Base-by-base conservation (phyloP, 2,113 vertebrate genomes). In the Meriones unguiculatus region DNA sequence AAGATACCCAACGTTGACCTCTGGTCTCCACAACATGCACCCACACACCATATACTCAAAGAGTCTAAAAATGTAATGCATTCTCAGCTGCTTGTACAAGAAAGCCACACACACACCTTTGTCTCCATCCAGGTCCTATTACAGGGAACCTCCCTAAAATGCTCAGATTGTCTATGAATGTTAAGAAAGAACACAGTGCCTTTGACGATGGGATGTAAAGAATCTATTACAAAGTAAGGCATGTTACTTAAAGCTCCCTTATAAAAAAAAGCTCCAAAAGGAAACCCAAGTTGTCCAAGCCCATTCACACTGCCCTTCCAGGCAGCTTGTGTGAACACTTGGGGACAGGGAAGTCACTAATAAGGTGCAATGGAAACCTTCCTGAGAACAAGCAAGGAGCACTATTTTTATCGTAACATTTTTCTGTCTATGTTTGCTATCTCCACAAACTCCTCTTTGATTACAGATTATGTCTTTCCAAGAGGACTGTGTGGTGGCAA, bases 401-500 rank as follows among this genome's bases (percentile, higher is more conserved):
- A 18, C 64, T 32, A 3, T 3, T 90, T 96, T 93, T 91, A 95
- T 52, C 82, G 0, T 90, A 82, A 87, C 67, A 2, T 4, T 95
- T 97, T 87, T 95, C 95, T 77, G 81, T 41, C 81, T 94, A 0
- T 0, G 11, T 81, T 92, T 52, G 69, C 86, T 89, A 92, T 84
- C 88, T 38, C 62, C 57, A 87, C 86, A 46, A 91, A 80, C 84
- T 82, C 96, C 73, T 1, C 96, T 95, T 22, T 89, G 97, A 95
- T 87, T 25, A 70, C 97, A 98, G 95, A 91, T 84, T 35, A 9
- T 41, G 93, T 92, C 96, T 96, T 77, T 80, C 94, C 78, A 78
- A 78, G 92, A 38, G 91, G 89, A 38, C 59, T 64, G 28, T 0
- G 0, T 52, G 86, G 97, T 97, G 97, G 94, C 59, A n/a, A 96